Evolutionary conservation across 2,797 vertebrate genomes (phyloP).

Genomic region (Gobionotothen gibberifrons): DNA sequence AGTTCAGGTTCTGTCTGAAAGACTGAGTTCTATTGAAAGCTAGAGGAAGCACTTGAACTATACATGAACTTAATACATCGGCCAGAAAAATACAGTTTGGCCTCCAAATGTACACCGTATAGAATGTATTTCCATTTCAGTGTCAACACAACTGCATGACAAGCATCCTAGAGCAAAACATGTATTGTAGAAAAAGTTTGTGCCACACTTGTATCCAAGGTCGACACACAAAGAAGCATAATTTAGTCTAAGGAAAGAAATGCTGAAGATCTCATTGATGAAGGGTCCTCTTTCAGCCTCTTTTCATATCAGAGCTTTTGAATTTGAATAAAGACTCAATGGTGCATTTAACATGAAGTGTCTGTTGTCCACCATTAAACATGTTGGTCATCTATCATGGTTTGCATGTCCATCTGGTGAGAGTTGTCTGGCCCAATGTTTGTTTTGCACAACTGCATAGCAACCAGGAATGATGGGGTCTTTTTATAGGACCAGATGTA

Average conservation of each 20-base stretch:
- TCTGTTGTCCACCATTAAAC: conserved; percentile 42
- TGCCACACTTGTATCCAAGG: conserved; percentile 32
- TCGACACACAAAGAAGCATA: conserved; percentile 33
- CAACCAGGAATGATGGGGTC: conserved; percentile 63
- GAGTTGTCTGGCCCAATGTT: conserved; percentile 46
- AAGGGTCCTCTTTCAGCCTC: conserved; percentile 26
- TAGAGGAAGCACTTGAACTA: conserved; percentile 6
- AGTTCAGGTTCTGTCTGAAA: conserved; percentile 7
- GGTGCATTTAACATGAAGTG: conserved; percentile 35
- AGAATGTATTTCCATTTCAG: conserved; percentile 17
- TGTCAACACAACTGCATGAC: conserved; percentile 18
- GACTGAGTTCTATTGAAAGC: background rate
- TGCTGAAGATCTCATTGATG: background rate
- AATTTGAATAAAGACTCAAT: conserved; percentile 39
- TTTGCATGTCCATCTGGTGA: conserved; percentile 49
- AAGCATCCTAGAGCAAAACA: conserved; percentile 2
- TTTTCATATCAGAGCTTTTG: conserved; percentile 23
- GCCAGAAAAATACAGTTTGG: conserved; percentile 6
- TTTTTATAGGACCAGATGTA: conserved; percentile 61
- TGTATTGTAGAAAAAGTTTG: background rate
- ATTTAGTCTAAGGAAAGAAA: conserved; percentile 12
- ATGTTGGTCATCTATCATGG: conserved; percentile 42
- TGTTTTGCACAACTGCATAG: conserved; percentile 59
- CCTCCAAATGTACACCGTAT: conserved; percentile 3
- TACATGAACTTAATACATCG: background rate